Base-by-base conservation (phyloP, 1,140 invertebrate species). In the Drosophila lacteicornis region DNA sequence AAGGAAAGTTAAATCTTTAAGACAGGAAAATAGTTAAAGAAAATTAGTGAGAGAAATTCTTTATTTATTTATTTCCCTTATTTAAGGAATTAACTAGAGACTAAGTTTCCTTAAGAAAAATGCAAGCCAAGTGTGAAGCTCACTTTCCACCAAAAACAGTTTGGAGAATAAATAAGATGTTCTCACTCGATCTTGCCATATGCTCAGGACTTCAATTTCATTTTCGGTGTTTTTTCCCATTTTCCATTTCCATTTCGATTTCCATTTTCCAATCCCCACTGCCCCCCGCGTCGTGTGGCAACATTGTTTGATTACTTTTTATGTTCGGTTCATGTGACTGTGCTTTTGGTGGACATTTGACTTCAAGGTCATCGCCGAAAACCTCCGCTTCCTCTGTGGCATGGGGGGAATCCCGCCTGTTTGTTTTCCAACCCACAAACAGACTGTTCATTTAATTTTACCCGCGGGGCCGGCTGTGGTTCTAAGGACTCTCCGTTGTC, bases 291-390 rank as follows among this genome's bases (percentile, higher is more conserved):
- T 3, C 66, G 25, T 12, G 15, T 11, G 15, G 12, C 63, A 69
- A 33, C 50, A 68, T 49, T 69, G 68, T 36, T 68, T 68, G 68
- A 68, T 71, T 71, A 71, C 68, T 70, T 73, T 73, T 50, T 66
- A 59, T 73, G 69, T 73, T 70, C 66, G 40, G 69, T 73, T 70
- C 66, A 47, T 36, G 69, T 58, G 69, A 70, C 45, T 70, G 38
- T n/a, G 45, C 45, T 58, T 36, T 58, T 38, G 45, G 49, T 71
- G 69, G 68, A 61, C 79, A 81, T 71, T 81, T 62, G 78, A 75
- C 65, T 78, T 74, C 61, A 82, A 82, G 80, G 80, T 82, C 75
- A 78, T 47, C 46, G 51, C 17, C 45, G 33, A 38, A 55, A 25
- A 1, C n/a, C 42, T 4, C 30, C 22, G 13, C 30, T 33, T 33